A percentile compares a stretch with the other conserved stretches of the same genome.
Conservation (phyloP, 2,888 invertebrate genomes). For the Lymantria dispar region DNA sequence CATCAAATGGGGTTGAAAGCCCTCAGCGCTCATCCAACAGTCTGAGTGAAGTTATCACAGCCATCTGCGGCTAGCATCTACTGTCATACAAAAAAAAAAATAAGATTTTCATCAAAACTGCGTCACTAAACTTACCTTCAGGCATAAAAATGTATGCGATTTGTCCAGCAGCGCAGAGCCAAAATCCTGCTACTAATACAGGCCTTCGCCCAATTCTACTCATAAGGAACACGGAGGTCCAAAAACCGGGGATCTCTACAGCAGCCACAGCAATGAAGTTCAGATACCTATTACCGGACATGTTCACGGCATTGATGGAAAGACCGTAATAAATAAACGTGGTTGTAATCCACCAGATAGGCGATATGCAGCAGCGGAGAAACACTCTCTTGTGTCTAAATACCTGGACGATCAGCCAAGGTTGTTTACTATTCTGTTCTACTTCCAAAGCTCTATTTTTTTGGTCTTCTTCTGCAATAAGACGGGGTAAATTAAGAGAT, state of each 20-base stretch:
- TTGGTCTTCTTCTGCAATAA: constrained; percentile 48
- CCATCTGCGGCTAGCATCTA: no score
- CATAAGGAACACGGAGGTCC: constrained; percentile 81
- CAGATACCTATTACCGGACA: constrained; percentile 83
- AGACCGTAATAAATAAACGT: constrained; percentile 85
- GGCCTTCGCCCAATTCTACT: constrained; percentile 82
- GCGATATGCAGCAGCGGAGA: constrained; percentile 46
- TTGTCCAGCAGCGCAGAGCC: constrained; percentile 82
- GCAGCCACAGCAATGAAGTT: constrained; percentile 84
- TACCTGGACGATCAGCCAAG: constrained; percentile 56
- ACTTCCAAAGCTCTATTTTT: constrained; percentile 31
- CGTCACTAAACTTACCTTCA: constrained; percentile 50
- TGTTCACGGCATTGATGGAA: constrained; percentile 83
- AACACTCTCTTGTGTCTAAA: constrained; percentile 52
- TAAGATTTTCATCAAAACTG: no score
- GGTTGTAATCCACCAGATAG: constrained; percentile 84
- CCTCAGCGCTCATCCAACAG: no score
- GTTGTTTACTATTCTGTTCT: constrained; percentile 29
- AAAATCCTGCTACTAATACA: constrained; percentile 79
- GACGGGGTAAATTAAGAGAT: constrained; percentile 48
- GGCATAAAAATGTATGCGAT: constrained; percentile 80
- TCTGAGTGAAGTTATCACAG: no score
- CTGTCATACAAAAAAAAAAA: no score
- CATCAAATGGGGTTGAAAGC: no score
- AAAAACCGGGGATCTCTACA: constrained; percentile 86